Base-by-base conservation (phyloP, 2,113 vertebrate genomes). In the Ailurus styani region DNA sequence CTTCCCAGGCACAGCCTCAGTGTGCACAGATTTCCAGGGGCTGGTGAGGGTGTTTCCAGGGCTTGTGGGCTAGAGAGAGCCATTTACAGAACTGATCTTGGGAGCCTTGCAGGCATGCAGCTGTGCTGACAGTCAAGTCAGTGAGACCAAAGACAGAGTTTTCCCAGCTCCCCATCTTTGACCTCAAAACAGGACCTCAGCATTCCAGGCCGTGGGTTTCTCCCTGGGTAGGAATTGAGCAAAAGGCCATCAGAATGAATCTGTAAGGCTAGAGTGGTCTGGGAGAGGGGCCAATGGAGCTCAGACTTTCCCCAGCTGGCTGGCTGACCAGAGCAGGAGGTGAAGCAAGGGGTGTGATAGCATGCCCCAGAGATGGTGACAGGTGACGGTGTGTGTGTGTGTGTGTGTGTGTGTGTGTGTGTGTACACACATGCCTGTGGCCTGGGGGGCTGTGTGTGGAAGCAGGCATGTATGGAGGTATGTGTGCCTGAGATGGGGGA, bases 141-240 rank as follows among this genome's bases (percentile, higher is more conserved):
- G 29, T 52, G 73, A 95, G 95, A 96, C 60, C 57, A 54, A 68
- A 42, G 81, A 77, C 31, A 2, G 72, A 50, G 42, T 27, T 60
- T 66, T 93, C 66, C 9, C 12, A 73, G 29, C 27, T 20, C 27
- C 75, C 66, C 18, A 15, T 88, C 64, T 75, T 96, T 85, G 62
- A 72, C 62, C 68, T 84, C 55, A 13, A 52, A 66, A 8, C 13
- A 40, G 20, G 57, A 57, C 29, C 7, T 23, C 42, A 70, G 62
- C 34, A 20, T n/a, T 50, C 2, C 13, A 95, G 89, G 70, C 42
- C 29, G 27, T 37, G 81, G 47, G 21, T 62, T 85, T 68, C 60
- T 89, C 40, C 12, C 1, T 0, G 1, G 37, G 37, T 21, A 18
- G 57, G 34, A n/a, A n/a, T 1, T 52, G 47, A 83, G 31, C 60